A percentile compares a stretch with the other conserved stretches of the same genome.
Conservation (phyloP, 2,113 vertebrate species). For the Oriolus oriolus region DNA sequence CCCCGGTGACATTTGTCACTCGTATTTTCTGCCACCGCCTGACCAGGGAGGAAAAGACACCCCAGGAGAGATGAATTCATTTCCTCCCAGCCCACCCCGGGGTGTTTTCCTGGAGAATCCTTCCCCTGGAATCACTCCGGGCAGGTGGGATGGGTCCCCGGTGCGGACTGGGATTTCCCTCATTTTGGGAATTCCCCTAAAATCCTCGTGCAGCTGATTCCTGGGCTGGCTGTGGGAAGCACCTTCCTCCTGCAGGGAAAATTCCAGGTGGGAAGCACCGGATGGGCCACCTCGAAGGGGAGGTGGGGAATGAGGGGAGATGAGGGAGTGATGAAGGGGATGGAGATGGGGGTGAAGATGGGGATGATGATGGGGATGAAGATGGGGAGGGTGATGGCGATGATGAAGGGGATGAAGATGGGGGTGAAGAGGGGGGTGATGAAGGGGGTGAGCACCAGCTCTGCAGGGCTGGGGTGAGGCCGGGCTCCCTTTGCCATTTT, state of each 20-base stretch:
- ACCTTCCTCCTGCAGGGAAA: fast-evolving
- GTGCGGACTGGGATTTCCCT: fast-evolving
- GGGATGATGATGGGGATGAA: too few relatives aligned
- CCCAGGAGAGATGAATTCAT: background rate
- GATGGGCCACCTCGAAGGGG: background rate
- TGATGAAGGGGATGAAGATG: background rate
- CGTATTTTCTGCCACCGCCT: background rate
- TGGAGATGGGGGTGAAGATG: too few relatives aligned
- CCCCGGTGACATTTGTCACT: background rate
- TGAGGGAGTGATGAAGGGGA: fast-evolving
- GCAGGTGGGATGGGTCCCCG: fast-evolving
- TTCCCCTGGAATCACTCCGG: fast-evolving
- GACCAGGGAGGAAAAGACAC: background rate
- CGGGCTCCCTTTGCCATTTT: background rate
- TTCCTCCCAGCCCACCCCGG: background rate
- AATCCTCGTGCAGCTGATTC: background rate
- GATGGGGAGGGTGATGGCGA: fast-evolving
- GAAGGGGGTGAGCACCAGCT: too few relatives aligned
- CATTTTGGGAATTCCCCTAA: background rate
- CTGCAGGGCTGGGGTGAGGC: background rate
- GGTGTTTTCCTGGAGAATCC: background rate
- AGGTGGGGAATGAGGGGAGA: background rate
- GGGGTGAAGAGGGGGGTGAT: fast-evolving
- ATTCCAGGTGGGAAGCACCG: fast-evolving
- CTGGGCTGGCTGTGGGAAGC: background rate